Evolutionary conservation across 1,140 invertebrate species (phyloP), one percentile per base, ranked within the genome.

Genomic region (Ips typographus): DNA sequence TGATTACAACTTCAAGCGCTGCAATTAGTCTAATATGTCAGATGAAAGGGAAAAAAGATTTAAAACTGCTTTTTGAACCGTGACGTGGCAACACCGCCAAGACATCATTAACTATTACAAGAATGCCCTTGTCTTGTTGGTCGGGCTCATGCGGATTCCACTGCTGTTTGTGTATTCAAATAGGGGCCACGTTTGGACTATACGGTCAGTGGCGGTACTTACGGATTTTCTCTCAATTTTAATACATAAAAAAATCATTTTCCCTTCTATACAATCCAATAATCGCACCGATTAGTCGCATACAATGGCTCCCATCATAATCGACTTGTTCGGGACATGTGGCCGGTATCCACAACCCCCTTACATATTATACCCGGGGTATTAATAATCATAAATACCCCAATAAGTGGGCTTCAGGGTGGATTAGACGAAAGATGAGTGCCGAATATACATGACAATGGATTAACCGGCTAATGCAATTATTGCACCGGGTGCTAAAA

Each of bases 311-410:
- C 44, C 4, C 22, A 22, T 22, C 4, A 47, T 47, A 39, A 57
- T 57, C 55, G 22, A 5, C 40, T 38, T 40, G n/a, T 39, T 22
- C 7, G 38, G 5, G 52, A 60, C 56, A 56, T 61, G 41, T 59
- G 66, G 66, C 57, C 40, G 22, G 7, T 22, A 22, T 22, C 22
- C 22, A 0, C 22, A 22, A 22, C 22, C 22, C 22, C 22, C 22
- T 22, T 22, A 22, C 44, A 49, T 41, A 59, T 59, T 52, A 62
- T 62, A 68, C 22, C 22, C 36, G 51, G 42, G 43, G 52, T 62
- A 68, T 68, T 68, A 68, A 68, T 68, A 68, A 68, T 68, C 66
- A 68, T 68, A 68, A 68, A 68, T 68, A 51, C 65, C 55, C 55
- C 65, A 66, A 59, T 66, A 65, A 65, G 40, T 65, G 63, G 40